A percentile compares a stretch with the other conserved stretches of the same genome.
Conservation (phyloP, 2,888 invertebrate species). For the Pseudanteris insignis region DNA sequence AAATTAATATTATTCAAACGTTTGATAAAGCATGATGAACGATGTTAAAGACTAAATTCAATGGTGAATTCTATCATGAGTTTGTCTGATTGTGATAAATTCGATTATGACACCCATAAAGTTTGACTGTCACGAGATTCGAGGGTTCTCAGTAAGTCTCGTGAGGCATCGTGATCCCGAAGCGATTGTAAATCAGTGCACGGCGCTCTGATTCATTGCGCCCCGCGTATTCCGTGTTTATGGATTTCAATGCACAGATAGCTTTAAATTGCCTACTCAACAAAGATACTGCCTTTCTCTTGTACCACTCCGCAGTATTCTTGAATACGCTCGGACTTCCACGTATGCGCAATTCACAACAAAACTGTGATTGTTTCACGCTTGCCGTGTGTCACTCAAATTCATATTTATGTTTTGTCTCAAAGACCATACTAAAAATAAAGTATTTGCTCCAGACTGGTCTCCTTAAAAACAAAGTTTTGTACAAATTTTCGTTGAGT, state of each 20-base stretch:
- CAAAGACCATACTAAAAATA: too few species aligned
- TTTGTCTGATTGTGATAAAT: conserved; percentile 57
- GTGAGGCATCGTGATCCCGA: conserved; percentile 50
- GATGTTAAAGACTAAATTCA: too few species aligned
- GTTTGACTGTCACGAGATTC: conserved; percentile 51
- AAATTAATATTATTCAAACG: too few species aligned
- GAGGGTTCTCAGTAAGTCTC: conserved; percentile 46
- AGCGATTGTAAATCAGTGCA: conserved; percentile 56
- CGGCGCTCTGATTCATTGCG: conserved; percentile 45
- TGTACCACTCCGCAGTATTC: conserved; percentile 30
- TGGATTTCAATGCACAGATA: conserved; percentile 44
- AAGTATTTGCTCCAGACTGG: background rate
- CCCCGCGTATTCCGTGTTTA: conserved; percentile 45
- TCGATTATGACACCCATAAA: conserved; percentile 58
- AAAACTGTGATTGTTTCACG: conserved; percentile 8
- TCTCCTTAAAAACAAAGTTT: background rate
- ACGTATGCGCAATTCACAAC: conserved; percentile 23
- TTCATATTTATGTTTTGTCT: too few species aligned
- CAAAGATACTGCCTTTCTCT: conserved; percentile 44
- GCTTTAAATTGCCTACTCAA: conserved; percentile 44
- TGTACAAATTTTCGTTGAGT: too few species aligned
- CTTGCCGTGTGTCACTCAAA: too few species aligned
- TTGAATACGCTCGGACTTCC: conserved; percentile 28
- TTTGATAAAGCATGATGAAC: too few species aligned
- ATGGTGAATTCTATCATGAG: conserved; percentile 31